Base-by-base conservation (phyloP, 2,797 vertebrate genomes). In the Semaprochilodus insignis region DNA sequence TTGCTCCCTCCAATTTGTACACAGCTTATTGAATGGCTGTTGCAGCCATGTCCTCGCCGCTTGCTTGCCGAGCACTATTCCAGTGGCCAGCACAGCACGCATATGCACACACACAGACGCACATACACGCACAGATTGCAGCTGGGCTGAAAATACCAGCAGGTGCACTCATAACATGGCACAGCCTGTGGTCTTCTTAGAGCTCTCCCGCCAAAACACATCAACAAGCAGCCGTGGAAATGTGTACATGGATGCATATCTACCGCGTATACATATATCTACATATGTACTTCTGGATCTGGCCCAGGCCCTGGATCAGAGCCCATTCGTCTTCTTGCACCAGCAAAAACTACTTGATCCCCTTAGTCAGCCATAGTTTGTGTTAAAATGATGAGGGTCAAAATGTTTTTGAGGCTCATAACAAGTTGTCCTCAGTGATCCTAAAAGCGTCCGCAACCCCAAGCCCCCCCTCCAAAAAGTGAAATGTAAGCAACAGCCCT, bases 1-100 rank as follows among this genome's bases (percentile, higher is more conserved):
- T 94, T 92, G 93, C 92, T 93, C 87, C 92, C 91, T 94, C 90
- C 92, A 93, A 92, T 94, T 95, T 94, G 93, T 93, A 93, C 92
- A 92, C 91, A 90, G 91, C 77, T 83, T 88, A 91, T 91, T 91
- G 93, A 93, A 90, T 85, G 91, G 92, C 91, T 89, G 91, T 91
- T 89, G 87, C 90, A 91, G 91, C 89, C 91, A 83, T 88, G 90
- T 92, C 89, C 87, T 88, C 81, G 0, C 77, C 72, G 87, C 88
- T 90, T 88, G 87, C 89, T 76, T 63, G 75, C 75, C 62, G 77
- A 90, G 88, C 89, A 82, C 87, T 89, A 88, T 91, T 91, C 87
- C 85, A 81, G 52, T 11, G 83, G 88, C 86, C 78, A 88, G 85
- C 87, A 75, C 85, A 67, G 74, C 44, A 34, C 11, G 27, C 31